Evolutionary conservation across 2,113 vertebrate species (phyloP).

Genomic region (Proterorhinus semilunaris): DNA sequence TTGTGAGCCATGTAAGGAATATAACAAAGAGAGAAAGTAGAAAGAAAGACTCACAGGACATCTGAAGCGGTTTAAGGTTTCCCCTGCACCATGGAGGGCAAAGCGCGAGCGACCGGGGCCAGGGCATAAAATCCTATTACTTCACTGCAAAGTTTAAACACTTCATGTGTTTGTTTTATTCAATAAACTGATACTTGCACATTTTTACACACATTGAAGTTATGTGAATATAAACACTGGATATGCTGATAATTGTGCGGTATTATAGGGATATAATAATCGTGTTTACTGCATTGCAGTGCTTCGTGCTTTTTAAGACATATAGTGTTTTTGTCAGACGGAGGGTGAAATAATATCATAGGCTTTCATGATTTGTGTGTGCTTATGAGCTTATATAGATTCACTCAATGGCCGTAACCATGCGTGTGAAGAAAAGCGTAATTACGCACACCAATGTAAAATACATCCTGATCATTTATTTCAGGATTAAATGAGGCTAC

Average conservation of each 20-base stretch:
- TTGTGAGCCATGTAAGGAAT: slow-evolving; percentile 67
- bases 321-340: no score
- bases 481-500: no score
- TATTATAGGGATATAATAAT: no score
- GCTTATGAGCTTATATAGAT: no score
- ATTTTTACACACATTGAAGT: no score
- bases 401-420: slow-evolving; percentile 12
- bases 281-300: no score
- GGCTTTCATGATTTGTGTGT: no score
- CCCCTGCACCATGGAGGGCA: slow-evolving; percentile 71
- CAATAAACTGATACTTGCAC: slow-evolving; percentile 45
- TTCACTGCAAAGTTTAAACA: slow-evolving; percentile 72
- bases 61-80: slow-evolving; percentile 70
- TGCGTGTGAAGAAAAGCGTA: slow-evolving; percentile 4
- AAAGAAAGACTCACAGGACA: slow-evolving; percentile 71
- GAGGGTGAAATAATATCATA: no score
- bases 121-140: slow-evolving; percentile 82
- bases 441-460: neutral
- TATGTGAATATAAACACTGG: no score
- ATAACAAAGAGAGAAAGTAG: slow-evolving; percentile 63
- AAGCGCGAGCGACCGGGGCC: slow-evolving; percentile 66
- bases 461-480: no score
- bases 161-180: slow-evolving; percentile 69
- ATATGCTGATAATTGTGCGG: no score
- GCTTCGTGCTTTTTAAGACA: no score